A percentile compares a stretch with the other conserved stretches of the same genome.
These are phyloP conservation scores for Minunthozetes semirufus DNA, from an alignment of 2,888 invertebrate species.

Conservation along the genomic window DNA sequence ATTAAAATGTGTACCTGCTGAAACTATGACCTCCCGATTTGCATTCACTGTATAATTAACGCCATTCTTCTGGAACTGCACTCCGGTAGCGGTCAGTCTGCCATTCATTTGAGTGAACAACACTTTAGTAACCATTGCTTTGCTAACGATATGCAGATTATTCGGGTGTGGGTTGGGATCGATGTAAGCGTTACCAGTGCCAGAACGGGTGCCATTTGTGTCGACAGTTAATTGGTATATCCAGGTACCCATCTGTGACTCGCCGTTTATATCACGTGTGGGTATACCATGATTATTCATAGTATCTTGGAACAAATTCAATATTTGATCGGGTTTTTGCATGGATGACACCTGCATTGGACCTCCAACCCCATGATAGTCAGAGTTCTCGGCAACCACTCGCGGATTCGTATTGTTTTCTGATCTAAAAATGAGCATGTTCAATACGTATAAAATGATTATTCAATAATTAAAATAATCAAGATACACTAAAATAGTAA, in stretches of 20 bases:
- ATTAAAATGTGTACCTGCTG: conserved; percentile 7
- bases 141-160: conserved; percentile 34
- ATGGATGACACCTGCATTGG: conserved; percentile 25
- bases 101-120: neutral
- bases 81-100: conserved; percentile 15
- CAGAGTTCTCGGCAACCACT: conserved; percentile 21
- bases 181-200: conserved; percentile 30
- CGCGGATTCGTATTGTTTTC: conserved; percentile 30
- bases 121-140: conserved; percentile 19
- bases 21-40: conserved; percentile 26
- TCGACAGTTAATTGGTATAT: conserved; percentile 30
- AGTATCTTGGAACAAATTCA: conserved; percentile 19
- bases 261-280: conserved; percentile 30
- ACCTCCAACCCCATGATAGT: conserved; percentile 30
- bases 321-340: conserved; percentile 25
- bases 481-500: too few species aligned
- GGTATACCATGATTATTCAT: conserved; percentile 26
- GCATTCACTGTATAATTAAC: conserved; percentile 17
- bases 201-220: conserved; percentile 19
- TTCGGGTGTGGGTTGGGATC: conserved; percentile 34
- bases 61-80: conserved; percentile 23
- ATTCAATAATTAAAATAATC: too few species aligned
- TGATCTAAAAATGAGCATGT: conserved; percentile 19
- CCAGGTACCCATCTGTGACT: conserved; percentile 32
- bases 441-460: too few species aligned